Evolutionary conservation across 2,888 invertebrate genomes (phyloP).

Genomic region (Melanostoma scalare): DNA sequence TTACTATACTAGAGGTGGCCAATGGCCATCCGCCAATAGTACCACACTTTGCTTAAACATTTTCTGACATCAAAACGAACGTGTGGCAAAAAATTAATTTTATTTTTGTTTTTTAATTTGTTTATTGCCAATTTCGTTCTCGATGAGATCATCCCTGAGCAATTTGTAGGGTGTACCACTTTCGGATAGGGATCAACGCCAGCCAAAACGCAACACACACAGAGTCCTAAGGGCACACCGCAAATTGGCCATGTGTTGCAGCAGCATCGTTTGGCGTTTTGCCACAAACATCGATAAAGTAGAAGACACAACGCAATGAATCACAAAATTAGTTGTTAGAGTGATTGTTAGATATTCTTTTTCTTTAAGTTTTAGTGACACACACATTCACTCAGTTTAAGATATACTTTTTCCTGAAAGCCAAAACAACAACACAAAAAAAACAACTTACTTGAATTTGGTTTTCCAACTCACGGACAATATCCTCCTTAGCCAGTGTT

Average conservation of each 20-base stretch:
- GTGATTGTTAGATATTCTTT: slow-evolving; percentile 56
- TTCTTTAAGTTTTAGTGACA: slow-evolving; percentile 21
- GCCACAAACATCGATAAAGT: slow-evolving; percentile 35
- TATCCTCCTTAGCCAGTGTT: slow-evolving; percentile 86
- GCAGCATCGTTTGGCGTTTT: slow-evolving; percentile 50
- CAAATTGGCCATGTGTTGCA: slow-evolving; percentile 41
- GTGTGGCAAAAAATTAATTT: slow-evolving; percentile 31
- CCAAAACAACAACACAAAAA: background rate
- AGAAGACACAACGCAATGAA: slow-evolving; percentile 43
- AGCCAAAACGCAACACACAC: slow-evolving; percentile 11
- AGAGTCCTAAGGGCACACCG: slow-evolving; percentile 49
- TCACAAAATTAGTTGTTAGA: slow-evolving; percentile 54
- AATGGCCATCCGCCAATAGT: slow-evolving; percentile 28
- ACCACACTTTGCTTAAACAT: slow-evolving; percentile 35
- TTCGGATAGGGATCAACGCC: slow-evolving; percentile 64
- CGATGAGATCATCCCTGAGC: slow-evolving; percentile 61
- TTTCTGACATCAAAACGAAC: background rate
- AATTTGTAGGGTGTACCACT: slow-evolving; percentile 49
- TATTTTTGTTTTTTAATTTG: slow-evolving; percentile 27
- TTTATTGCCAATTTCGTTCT: slow-evolving; percentile 46
- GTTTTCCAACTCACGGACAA: slow-evolving; percentile 87
- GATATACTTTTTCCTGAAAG: background rate
- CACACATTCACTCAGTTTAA: background rate
- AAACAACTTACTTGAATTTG: slow-evolving; percentile 87
- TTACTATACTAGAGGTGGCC: slow-evolving; percentile 6